phyloP scores from a whole-genome alignment of 1,140 invertebrate species.

The Scaptomyza montana region DNA sequence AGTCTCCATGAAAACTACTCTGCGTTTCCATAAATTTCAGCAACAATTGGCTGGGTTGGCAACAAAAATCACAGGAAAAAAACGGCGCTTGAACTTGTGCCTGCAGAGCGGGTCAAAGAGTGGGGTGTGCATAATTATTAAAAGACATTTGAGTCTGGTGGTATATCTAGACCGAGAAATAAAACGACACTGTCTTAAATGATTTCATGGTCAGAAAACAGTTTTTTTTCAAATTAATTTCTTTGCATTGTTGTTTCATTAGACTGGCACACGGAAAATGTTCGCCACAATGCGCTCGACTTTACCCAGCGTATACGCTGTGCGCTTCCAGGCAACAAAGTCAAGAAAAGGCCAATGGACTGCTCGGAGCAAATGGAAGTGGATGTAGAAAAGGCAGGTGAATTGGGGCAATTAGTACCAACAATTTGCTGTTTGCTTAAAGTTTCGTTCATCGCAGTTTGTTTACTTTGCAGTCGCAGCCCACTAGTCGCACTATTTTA shows the following conservation, averaged over 20 bases:
- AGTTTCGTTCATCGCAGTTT: slow-evolving; percentile 50
- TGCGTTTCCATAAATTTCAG: slow-evolving; percentile 37
- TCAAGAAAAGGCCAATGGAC: slow-evolving; percentile 1
- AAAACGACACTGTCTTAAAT: slow-evolving; percentile 70
- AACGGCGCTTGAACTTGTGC: slow-evolving; percentile 16
- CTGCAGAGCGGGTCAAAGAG: slow-evolving; percentile 1
- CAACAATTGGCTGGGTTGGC: slow-evolving; percentile 40
- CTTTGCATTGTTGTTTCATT: slow-evolving; percentile 9
- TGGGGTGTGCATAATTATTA: slow-evolving; percentile 66
- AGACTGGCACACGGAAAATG: slow-evolving; percentile 51
- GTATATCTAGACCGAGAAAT: slow-evolving; percentile 15
- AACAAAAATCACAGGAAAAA: neutral
- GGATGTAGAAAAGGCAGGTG: slow-evolving; percentile 44
- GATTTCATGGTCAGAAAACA: slow-evolving; percentile 77
- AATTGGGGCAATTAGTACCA: slow-evolving; percentile 78
- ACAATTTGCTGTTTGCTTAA: slow-evolving; percentile 78
- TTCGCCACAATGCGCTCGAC: slow-evolving; percentile 42
- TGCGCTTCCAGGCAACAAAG: slow-evolving; percentile 28
- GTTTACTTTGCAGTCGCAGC: slow-evolving; percentile 17
- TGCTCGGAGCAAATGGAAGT: neutral
- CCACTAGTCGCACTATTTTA: slow-evolving; percentile 49
- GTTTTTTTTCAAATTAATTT: slow-evolving; percentile 46
- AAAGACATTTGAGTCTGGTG: slow-evolving; percentile 64
- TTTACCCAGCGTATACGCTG: slow-evolving; percentile 18
- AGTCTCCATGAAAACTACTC: neutral